Evolutionary conservation across 2,113 vertebrate genomes (phyloP).

Genomic region (Bubo bubo): DNA sequence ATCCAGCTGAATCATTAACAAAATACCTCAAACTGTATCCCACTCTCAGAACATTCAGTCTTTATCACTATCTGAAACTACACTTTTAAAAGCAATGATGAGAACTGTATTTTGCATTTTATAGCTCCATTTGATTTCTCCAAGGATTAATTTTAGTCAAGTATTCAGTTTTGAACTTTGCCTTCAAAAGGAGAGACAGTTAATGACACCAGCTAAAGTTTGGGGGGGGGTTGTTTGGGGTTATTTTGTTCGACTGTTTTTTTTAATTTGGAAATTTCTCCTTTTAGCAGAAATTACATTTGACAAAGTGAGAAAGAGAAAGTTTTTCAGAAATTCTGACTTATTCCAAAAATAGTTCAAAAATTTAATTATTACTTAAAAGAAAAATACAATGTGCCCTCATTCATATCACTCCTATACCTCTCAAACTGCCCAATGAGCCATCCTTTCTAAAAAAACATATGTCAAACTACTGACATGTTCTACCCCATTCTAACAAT

Average conservation of each 20-base stretch:
- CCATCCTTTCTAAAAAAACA: background rate
- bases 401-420: background rate
- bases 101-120: background rate
- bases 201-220: background rate
- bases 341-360: background rate
- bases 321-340: background rate
- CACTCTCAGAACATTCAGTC: background rate
- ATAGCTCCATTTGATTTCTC: background rate
- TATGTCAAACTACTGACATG: background rate
- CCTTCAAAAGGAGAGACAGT: background rate
- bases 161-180: background rate
- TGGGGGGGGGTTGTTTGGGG: too few species aligned
- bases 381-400: background rate
- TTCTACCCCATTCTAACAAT: background rate
- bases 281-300: background rate
- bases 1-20: background rate
- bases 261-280: background rate
- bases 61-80: background rate
- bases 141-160: background rate
- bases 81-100: rapidly evolving
- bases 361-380: background rate
- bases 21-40: background rate
- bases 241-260: background rate
- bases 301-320: background rate
- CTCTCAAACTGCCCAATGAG: background rate